Percentiles rank a stretch among this genome's conserved stretches.
phyloP scores from a whole-genome alignment of 2,797 vertebrate species.

The Hippocampus kuda region DNA sequence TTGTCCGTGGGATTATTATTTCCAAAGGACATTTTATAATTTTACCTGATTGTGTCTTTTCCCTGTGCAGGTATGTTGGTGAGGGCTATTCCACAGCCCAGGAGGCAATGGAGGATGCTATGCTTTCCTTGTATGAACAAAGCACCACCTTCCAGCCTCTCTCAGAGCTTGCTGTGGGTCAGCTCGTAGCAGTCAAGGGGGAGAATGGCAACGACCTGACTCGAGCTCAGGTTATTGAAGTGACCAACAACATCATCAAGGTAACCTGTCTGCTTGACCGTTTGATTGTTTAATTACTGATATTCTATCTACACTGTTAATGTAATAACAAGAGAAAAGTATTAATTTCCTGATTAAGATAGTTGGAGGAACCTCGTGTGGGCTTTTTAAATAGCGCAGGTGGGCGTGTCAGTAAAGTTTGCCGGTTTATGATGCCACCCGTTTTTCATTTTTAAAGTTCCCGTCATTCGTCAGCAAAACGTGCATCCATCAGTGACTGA shows the following conservation, averaged over 20 bases:
- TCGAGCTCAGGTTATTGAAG: slow-evolving; percentile 72
- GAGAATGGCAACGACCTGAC: slow-evolving; percentile 77
- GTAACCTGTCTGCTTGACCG: slow-evolving; percentile 42
- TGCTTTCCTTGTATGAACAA: slow-evolving; percentile 74
- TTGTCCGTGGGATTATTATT: no score
- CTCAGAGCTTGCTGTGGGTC: slow-evolving; percentile 60
- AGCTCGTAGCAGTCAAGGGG: slow-evolving; percentile 73
- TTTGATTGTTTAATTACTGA: not conserved
- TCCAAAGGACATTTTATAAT: not conserved
- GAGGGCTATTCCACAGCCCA: slow-evolving; percentile 80
- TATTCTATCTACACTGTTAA: not conserved
- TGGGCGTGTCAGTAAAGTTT: no score
- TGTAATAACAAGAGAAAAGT: not conserved
- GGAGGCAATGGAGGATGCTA: slow-evolving; percentile 81
- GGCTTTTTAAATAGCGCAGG: not conserved
- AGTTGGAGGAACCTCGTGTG: not conserved
- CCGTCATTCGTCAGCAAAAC: no score
- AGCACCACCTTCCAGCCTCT: slow-evolving; percentile 31
- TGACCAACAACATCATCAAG: slow-evolving; percentile 67
- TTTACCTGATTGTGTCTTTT: not conserved
- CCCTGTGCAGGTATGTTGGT: slow-evolving; percentile 76
- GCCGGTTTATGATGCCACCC: no score
- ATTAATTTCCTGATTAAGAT: not conserved
- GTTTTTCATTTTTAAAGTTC: no score
- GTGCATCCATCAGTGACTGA: no score